These are phyloP conservation scores for Malurus cyaneus DNA, from an alignment of 2,113 vertebrate species.

Conservation along the genomic window DNA sequence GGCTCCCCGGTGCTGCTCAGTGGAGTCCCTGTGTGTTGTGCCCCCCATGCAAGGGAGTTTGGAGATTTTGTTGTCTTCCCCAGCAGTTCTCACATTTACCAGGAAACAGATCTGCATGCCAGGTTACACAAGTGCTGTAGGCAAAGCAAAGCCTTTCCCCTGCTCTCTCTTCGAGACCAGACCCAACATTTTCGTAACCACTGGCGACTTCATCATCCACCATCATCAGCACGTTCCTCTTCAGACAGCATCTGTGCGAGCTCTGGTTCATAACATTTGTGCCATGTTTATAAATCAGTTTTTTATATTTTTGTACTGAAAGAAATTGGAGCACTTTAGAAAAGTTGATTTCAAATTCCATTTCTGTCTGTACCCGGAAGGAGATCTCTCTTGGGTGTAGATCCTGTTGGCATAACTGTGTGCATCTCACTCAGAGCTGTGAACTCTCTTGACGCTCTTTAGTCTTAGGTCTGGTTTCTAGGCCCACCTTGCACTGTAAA, in stretches of 20 bases:
- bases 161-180: not conserved
- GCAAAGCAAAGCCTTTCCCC: not conserved
- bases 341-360: not conserved
- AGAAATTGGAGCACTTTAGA: slow-evolving; percentile 68
- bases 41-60: not conserved
- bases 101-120: not conserved
- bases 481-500: slow-evolving; percentile 34
- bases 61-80: slow-evolving; percentile 41
- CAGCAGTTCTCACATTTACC: slow-evolving; percentile 6
- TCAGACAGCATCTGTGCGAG: not conserved
- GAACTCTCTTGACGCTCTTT: slow-evolving; percentile 9
- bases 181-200: not conserved
- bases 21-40: slow-evolving; percentile 1
- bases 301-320: slow-evolving; percentile 64
- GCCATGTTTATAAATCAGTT: slow-evolving; percentile 56
- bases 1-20: slow-evolving; percentile 44
- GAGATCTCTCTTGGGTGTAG: not conserved
- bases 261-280: slow-evolving; percentile 8
- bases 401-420: not conserved
- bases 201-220: not conserved
- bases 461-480: slow-evolving; percentile 27
- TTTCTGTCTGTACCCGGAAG: not conserved
- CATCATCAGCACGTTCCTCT: not conserved
- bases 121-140: not conserved
- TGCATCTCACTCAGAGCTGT: slow-evolving; percentile 10